Conservation (phyloP, 2,113 vertebrate species). For the Vulpes vulpes region DNA sequence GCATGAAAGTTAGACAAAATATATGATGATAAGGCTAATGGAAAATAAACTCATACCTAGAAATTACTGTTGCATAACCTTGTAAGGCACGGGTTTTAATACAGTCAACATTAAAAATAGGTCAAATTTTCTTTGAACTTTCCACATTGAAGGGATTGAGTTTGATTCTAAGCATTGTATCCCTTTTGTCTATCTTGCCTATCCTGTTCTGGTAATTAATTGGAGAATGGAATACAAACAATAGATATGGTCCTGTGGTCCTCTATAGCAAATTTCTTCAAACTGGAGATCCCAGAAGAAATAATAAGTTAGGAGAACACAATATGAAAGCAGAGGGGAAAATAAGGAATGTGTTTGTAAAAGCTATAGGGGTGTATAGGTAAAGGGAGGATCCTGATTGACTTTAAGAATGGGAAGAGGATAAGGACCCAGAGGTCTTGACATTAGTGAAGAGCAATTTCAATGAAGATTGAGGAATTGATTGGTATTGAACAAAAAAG, state of each 20-base stretch:
- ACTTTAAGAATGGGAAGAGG: not conserved
- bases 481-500: not conserved
- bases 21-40: not conserved
- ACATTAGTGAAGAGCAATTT: not conserved
- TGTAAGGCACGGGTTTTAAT: not conserved
- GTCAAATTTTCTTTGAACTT: not conserved
- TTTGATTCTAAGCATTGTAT: not conserved
- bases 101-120: not conserved
- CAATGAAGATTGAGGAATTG: not conserved
- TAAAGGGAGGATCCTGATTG: not conserved
- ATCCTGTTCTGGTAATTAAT: not conserved
- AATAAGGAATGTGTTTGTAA: not conserved
- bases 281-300: not conserved
- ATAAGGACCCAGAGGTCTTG: not conserved
- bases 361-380: not conserved
- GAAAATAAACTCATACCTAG: not conserved
- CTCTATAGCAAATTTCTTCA: not conserved
- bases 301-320: not conserved
- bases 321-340: not conserved
- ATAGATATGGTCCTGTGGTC: not conserved
- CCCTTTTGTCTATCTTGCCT: not conserved
- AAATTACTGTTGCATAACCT: not conserved
- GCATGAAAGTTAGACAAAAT: not conserved
- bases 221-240: not conserved
- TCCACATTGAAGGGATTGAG: not conserved